These are phyloP conservation scores for Sebastes cheni DNA, from an alignment of 2,797 vertebrate species.

Conservation along the genomic window DNA sequence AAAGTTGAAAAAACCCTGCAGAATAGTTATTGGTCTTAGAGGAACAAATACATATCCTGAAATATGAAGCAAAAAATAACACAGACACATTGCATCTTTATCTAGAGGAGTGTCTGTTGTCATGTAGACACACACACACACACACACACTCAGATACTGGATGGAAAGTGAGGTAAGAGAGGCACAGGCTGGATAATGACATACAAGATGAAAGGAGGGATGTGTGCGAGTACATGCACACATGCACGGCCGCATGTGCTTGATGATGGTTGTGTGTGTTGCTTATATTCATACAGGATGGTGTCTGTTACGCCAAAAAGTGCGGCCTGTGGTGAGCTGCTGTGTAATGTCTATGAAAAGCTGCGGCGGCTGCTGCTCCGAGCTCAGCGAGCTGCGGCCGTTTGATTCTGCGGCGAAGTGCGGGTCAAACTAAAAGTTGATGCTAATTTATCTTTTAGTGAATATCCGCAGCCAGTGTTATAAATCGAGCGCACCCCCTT, in stretches of 20 bases:
- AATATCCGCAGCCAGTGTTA: too few relatives aligned
- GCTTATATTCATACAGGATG: not conserved
- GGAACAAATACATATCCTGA: not conserved
- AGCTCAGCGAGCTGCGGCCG: too few relatives aligned
- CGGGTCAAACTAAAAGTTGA: too few relatives aligned
- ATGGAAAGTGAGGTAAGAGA: not conserved
- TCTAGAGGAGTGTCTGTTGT: not conserved
- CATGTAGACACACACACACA: not conserved
- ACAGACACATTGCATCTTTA: not conserved
- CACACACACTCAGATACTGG: not conserved
- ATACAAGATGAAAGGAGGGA: constrained; percentile 7
- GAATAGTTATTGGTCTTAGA: not conserved
- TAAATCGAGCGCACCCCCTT: too few relatives aligned
- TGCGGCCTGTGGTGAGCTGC: too few relatives aligned
- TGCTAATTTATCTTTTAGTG: too few relatives aligned
- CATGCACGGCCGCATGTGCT: not conserved
- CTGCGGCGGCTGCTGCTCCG: too few relatives aligned
- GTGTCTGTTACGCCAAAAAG: not conserved
- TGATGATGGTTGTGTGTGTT: not conserved
- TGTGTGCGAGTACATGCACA: not conserved
- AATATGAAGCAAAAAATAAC: not conserved
- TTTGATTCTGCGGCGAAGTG: too few relatives aligned
- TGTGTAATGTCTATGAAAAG: too few relatives aligned
- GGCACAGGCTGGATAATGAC: not conserved
- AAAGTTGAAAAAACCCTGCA: not conserved